Evolutionary conservation across 2,888 invertebrate species (phyloP), one percentile per base, ranked within the genome.

Genomic region (Pycnomerus fuliginosus): DNA sequence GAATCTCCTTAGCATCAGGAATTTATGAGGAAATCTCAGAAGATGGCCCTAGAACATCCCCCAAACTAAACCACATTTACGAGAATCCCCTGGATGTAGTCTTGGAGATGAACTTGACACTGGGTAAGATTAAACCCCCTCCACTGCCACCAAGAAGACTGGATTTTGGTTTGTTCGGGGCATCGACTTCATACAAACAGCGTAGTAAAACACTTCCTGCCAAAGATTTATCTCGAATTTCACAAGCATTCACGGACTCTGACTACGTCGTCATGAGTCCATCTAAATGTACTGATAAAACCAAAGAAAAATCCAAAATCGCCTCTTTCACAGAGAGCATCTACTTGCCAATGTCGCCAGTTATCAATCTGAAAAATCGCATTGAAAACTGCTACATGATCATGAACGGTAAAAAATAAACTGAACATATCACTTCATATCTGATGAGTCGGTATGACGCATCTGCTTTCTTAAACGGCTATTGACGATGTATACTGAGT

Each of bases 1-100:
- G 79, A 15, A 71, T 76, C 28, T 84, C 84, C 0, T 61, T 80
- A 2, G 76, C 81, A 12, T 83, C 83, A 1, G 84, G 84, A 27
- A 80, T 84, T 52, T 84, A 84, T 67, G 84, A 84, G 61, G 84
- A 84, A 70, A 84, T 84, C 49, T 68, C 77, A 1, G 83, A 83
- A 3, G 58, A 61, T 12, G 20, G 4, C 8, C 20, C 20, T 20
- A 20, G 8, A 4, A 7, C 38, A 1, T 20, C 16, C 24, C 17
- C 37, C 11, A 29, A 42, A 24, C 23, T 31, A 1, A 56, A 54
- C 44, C 71, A 72, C 46, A 63, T 70, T 13, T 73, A 73, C 46
- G 74, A 75, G 52, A 71, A 74, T 50, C 73, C 73, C 2, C 58
- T 70, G 15, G 71, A 73, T 13, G 44, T 74, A 7, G 61, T 70